These are phyloP conservation scores for Siderastrea radians DNA, from an alignment of 92 coral and sea anemone genomes.

Conservation along the genomic window DNA sequence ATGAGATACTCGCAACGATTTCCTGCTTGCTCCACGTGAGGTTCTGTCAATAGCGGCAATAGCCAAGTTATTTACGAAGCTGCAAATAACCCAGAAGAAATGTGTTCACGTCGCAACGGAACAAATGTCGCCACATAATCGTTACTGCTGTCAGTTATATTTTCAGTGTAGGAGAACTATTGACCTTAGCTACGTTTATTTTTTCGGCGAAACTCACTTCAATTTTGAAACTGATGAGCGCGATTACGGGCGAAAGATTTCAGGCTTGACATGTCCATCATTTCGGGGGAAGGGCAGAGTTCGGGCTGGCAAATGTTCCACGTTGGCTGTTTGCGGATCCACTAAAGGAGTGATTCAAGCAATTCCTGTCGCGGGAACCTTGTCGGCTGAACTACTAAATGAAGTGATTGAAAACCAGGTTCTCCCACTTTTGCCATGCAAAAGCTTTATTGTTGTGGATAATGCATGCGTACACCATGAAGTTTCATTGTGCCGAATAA, in stretches of 20 bases:
- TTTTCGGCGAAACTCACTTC: conserved; percentile 8
- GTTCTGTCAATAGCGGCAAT: conserved; percentile 46
- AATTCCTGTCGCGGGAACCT: no score
- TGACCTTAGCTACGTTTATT: conserved; percentile 43
- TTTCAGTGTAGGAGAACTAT: conserved; percentile 55
- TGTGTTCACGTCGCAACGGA: conserved; percentile 43
- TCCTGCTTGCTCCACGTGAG: conserved; percentile 35
- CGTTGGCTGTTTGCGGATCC: no score
- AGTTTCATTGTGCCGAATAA: no score
- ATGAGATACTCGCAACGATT: conserved; percentile 37
- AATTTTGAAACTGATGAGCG: conserved; percentile 8
- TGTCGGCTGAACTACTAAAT: no score
- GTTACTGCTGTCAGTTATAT: conserved; percentile 46
- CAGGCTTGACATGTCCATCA: not conserved
- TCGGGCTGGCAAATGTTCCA: no score
- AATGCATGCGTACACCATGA: no score
- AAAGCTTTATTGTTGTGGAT: no score
- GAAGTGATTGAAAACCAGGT: no score
- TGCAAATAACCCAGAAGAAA: conserved; percentile 8
- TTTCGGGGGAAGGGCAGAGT: no score
- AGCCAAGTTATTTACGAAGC: conserved; percentile 37
- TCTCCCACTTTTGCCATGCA: no score
- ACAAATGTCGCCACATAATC: conserved; percentile 50
- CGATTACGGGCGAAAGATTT: not conserved
- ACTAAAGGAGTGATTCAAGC: no score